Conservation (phyloP, 2,797 vertebrate genomes). For the Gymnocypris eckloni region DNA sequence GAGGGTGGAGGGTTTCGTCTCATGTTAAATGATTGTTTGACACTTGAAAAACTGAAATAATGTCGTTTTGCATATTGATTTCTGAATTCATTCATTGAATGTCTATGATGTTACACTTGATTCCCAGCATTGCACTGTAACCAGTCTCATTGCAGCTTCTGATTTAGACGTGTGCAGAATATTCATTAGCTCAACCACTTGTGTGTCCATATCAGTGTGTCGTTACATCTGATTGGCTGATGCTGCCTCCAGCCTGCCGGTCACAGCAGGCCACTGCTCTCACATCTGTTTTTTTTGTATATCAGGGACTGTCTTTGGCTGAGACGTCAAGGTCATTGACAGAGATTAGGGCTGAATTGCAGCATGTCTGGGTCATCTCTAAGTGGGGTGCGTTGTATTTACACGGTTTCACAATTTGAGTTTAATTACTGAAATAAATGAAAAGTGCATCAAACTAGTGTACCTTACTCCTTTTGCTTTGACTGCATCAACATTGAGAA, state of each 20-base stretch:
- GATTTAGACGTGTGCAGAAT: conserved; percentile 7
- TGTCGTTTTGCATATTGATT: neutral
- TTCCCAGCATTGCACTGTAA: neutral
- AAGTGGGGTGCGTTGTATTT: neutral
- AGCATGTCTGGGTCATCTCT: conserved; percentile 16
- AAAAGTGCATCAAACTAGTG: neutral
- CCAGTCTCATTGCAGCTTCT: neutral
- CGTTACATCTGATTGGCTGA: conserved; percentile 25
- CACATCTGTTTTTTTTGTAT: conserved; percentile 27
- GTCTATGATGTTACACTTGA: neutral
- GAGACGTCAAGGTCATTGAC: conserved; percentile 38
- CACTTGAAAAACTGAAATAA: neutral
- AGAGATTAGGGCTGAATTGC: conserved; percentile 15
- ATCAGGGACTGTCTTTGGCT: conserved; percentile 8
- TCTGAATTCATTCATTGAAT: neutral
- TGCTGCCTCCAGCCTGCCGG: conserved; percentile 7
- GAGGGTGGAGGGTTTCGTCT: neutral
- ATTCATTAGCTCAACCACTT: neutral
- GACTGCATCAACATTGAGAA: conserved; percentile 6
- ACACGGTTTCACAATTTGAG: no score
- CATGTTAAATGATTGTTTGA: neutral
- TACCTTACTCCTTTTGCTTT: neutral
- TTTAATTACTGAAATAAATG: no score
- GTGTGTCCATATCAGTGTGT: neutral
- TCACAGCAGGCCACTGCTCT: conserved; percentile 33